Conservation (phyloP, 2,888 invertebrate species). For the Noctua comes region DNA sequence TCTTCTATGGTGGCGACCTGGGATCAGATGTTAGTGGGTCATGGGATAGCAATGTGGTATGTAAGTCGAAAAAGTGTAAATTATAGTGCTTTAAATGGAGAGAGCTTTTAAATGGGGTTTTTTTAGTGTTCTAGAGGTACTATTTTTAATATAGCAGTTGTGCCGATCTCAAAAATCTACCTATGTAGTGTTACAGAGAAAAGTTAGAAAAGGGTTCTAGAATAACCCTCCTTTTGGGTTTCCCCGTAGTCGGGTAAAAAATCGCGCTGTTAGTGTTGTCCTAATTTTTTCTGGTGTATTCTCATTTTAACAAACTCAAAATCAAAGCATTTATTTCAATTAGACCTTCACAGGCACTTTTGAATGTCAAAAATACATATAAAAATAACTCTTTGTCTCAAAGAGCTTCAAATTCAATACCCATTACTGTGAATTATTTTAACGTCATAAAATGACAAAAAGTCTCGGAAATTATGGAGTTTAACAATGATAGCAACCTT, state of each 20-base stretch:
- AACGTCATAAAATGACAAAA: not conserved
- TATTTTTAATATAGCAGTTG: not conserved
- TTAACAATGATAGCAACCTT: not conserved
- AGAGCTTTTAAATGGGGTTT: not conserved
- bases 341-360: too few relatives aligned
- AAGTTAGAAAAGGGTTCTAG: not conserved
- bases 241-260: not conserved
- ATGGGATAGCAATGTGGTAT: constrained; percentile 7
- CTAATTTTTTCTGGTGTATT: too few relatives aligned
- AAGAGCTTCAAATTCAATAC: too few relatives aligned
- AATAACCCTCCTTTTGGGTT: too few relatives aligned
- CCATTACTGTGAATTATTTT: too few relatives aligned
- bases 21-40: constrained; percentile 26
- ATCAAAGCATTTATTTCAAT: too few relatives aligned
- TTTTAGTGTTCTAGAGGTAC: too few relatives aligned
- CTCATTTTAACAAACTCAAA: too few relatives aligned
- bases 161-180: not conserved
- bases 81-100: not conserved
- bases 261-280: not conserved
- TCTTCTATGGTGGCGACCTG: constrained; percentile 89
- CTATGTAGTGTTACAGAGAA: not conserved
- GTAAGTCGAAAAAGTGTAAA: not conserved
- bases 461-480: not conserved
- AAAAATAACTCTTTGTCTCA: too few relatives aligned
- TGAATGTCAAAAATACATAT: too few relatives aligned